These are phyloP conservation scores for Synodontis membranacea DNA, from an alignment of 2,113 vertebrate genomes.

Conservation along the genomic window DNA sequence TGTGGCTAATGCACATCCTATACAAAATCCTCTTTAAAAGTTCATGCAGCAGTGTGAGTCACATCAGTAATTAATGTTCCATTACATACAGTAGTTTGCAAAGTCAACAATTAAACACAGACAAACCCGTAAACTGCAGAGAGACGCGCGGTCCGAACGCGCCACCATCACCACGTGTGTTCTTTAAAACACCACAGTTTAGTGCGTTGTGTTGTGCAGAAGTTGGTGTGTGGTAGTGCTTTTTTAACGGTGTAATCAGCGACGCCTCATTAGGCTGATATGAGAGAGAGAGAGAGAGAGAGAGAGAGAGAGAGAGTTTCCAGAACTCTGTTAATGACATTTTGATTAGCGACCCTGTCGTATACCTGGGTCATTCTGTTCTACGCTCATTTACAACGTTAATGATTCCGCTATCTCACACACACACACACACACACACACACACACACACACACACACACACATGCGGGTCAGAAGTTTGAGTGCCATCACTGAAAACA, in stretches of 20 bases:
- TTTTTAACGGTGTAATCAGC: conserved; percentile 49
- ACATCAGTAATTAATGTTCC: conserved; percentile 17
- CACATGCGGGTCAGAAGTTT: conserved; percentile 35
- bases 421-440: conserved; percentile 13
- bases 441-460: neutral
- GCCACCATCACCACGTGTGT: conserved; percentile 9
- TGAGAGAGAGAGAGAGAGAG: conserved; percentile 5
- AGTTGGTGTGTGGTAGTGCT: neutral
- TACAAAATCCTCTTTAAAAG: neutral
- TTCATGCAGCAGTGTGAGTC: neutral
- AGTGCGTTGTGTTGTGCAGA: conserved; percentile 14
- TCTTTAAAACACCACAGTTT: conserved; percentile 29
- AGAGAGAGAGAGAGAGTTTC: conserved; percentile 3
- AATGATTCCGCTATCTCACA: conserved; percentile 44
- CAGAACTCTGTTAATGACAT: conserved; percentile 46
- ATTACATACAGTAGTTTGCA: neutral
- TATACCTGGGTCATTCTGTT: conserved; percentile 45
- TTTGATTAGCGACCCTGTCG: conserved; percentile 52
- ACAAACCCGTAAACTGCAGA: neutral
- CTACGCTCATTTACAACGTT: conserved; percentile 41
- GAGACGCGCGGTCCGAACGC: neutral
- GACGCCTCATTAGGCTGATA: conserved; percentile 50
- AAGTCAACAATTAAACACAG: conserved; percentile 12
- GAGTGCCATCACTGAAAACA: neutral
- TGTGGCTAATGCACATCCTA: neutral